Base-by-base conservation (phyloP, 2,113 vertebrate species). In the Furnarius figulus region DNA sequence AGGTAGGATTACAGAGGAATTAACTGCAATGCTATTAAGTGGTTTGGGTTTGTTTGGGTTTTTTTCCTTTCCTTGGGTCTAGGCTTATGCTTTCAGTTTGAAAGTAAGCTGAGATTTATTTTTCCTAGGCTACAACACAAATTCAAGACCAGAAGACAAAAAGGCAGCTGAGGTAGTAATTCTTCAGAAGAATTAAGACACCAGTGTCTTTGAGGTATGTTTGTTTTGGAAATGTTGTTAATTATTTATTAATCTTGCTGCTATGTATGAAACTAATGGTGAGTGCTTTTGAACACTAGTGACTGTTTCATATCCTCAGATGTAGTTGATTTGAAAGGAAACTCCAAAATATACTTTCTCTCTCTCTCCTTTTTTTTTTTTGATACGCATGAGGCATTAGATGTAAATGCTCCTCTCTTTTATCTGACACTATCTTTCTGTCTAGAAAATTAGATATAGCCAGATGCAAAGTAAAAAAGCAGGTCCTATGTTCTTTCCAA, bases 1-100 rank as follows among this genome's bases (percentile, higher is more conserved):
- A 98, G 66, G 82, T 95, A 96, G 96, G 98, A 98, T 98, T 98
- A 98, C 87, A 83, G 70, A 91, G 44, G 97, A 98, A 98, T 98
- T 98, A 98, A 95, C 89, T 92, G 37, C 80, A 97, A 96, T 95
- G 71, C 52, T 96, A 96, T 97, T 96, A 97, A 76, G 61, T 39
- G 63, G 28, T 52, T 49, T 24, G 14, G 14, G 40, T 15, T 5
- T 14, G n/a, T n/a, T n/a, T n/a, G n/a, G n/a, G n/a, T 55, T 59
- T 82, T 17, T 33, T 63, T 68, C 75, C 70, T 20, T 49, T 10
- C 3, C 18, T 61, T 63, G 72, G 9, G 47, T 95, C 35, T 95
- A 74, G 37, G n/a, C 73, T 92, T 93, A 79, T 49, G 62, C 27
- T 92, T 96, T 96, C 89, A 39, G 76, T 77, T 92, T 86, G 67